A percentile compares a stretch with the other conserved stretches of the same genome.
Evolutionary conservation across 2,113 vertebrate genomes (phyloP).

Genomic region (Podarcis cretensis): DNA sequence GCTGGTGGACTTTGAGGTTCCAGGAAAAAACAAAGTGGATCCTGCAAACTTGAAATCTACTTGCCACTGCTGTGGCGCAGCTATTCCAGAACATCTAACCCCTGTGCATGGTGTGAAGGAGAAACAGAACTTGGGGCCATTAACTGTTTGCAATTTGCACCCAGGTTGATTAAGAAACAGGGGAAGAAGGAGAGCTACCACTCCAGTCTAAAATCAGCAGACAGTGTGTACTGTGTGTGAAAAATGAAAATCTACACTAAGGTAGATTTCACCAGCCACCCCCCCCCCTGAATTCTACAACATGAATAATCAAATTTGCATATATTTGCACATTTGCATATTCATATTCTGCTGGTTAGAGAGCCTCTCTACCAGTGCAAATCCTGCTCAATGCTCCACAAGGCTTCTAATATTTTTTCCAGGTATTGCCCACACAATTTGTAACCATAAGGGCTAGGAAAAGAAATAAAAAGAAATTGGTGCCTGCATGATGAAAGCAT

Average conservation of each 20-base stretch:
- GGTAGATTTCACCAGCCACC: background rate
- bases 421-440: background rate
- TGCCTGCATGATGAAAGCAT: background rate
- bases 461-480: rapidly evolving
- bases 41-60: too few species aligned
- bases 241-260: background rate
- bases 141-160: background rate
- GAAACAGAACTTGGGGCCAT: background rate
- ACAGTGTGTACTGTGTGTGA: too few species aligned
- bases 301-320: background rate
- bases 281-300: background rate
- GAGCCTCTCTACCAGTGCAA: background rate
- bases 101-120: background rate
- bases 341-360: background rate
- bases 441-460: background rate
- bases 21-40: too few species aligned
- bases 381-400: background rate
- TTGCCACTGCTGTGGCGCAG: background rate
- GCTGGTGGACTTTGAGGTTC: too few species aligned
- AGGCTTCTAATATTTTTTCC: background rate
- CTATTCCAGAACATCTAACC: background rate
- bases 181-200: background rate
- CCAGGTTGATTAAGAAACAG: background rate
- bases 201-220: background rate
- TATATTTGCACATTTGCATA: background rate